Evolutionary conservation across 2,888 invertebrate genomes (phyloP).

Genomic region (Thera obeliscata): DNA sequence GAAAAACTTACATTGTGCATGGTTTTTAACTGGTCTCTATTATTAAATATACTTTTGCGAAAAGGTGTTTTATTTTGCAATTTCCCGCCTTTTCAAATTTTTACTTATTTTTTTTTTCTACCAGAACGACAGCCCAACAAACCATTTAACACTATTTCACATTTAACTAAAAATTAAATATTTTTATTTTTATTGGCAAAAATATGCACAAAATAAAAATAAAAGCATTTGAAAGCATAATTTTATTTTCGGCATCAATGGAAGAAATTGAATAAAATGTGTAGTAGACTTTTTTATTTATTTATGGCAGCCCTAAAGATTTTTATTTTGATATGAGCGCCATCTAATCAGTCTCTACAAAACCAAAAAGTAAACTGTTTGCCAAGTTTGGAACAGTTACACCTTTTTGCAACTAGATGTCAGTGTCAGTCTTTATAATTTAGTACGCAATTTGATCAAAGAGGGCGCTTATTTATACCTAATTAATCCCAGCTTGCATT

Average conservation of each 20-base stretch:
- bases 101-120: slow-evolving; percentile 23
- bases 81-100: slow-evolving; percentile 39
- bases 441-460: neutral
- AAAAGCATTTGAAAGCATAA: too few relatives aligned
- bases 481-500: too few relatives aligned
- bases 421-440: too few relatives aligned
- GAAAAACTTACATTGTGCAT: slow-evolving; percentile 49
- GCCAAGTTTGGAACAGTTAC: too few relatives aligned
- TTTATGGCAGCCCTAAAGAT: neutral
- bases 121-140: slow-evolving; percentile 6
- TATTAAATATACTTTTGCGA: slow-evolving; percentile 6
- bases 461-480: neutral
- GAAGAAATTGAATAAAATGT: neutral
- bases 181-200: too few relatives aligned
- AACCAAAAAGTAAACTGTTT: neutral
- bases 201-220: too few relatives aligned
- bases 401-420: too few relatives aligned
- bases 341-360: neutral
- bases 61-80: slow-evolving; percentile 32
- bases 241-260: too few relatives aligned
- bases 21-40: slow-evolving; percentile 8
- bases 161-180: too few relatives aligned
- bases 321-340: neutral
- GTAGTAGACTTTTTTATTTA: neutral
- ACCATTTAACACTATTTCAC: too few relatives aligned